Evolutionary conservation across 1,140 invertebrate species (phyloP).

Genomic region (Pseudobourletiella spinata): DNA sequence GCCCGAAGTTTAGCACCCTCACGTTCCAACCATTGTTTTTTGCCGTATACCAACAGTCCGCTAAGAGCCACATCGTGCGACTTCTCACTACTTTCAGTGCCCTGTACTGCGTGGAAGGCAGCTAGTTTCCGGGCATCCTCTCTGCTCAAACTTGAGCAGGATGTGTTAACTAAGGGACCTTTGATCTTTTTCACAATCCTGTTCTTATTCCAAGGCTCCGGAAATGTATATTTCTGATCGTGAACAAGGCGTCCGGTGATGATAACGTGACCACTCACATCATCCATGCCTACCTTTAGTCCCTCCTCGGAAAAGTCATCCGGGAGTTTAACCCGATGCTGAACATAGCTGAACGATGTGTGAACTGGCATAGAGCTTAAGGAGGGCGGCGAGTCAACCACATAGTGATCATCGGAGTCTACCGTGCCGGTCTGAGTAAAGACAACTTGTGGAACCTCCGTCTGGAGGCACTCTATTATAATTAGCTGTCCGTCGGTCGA

Average conservation of each 20-base stretch:
- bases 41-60: not conserved
- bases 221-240: not conserved
- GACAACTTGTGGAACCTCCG: not conserved
- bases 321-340: constrained; percentile 1
- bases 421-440: not conserved
- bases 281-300: not conserved
- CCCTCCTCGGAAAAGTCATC: constrained; percentile 2
- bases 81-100: not conserved
- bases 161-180: not conserved
- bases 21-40: not conserved
- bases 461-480: constrained; percentile 2
- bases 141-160: not conserved
- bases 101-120: not conserved
- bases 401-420: not conserved
- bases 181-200: not conserved
- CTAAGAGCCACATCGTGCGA: not conserved
- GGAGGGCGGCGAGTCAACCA: not conserved
- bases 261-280: not conserved
- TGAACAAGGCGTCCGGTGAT: constrained; percentile 1
- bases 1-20: not conserved
- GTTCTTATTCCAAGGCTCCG: constrained; percentile 3
- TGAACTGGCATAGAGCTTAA: not conserved
- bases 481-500: not conserved
- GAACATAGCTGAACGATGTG: not conserved
- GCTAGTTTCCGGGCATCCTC: constrained; percentile 5